Base-by-base conservation (phyloP, 1,140 invertebrate genomes). In the Drosophila malerkotliana region DNA sequence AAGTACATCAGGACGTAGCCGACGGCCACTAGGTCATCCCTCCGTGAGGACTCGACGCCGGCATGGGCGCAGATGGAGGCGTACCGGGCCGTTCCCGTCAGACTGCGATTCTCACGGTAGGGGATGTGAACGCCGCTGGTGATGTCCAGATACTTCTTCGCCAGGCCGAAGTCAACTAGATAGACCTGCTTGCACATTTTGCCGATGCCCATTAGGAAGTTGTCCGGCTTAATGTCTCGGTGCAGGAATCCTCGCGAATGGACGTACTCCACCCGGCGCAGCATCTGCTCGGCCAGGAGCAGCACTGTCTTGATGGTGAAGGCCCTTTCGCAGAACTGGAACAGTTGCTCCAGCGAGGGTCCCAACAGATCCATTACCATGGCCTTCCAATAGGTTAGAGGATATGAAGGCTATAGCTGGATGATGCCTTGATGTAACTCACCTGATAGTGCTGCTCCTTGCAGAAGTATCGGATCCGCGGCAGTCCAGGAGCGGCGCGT, bases 251-350 rank as follows among this genome's bases (percentile, higher is more conserved):
- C 97, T 92, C 98, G 98, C 83, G 95, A 96, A 92, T 99, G 98
- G 72, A 99, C 95, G 92, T 95, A 98, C 92, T 99, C 97, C 85
- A 99, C 96, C 81, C 98, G 94, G 18, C 94, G 94, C 67, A 97
- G 94, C 95, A 97, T 96, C 92, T 98, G 98, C 92, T 99, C 98
- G 79, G 97, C 98, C 77, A 99, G 92, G 96, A 99, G 98, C 10
- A 99, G 94, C 30, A 99, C 98, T 75, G 98, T 99, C 93, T 99
- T 99, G 93, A 99, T 97, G 62, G 97, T 98, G 92, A 99, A 99
- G 79, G 96, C 95, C 66, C 97, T 94, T 10, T 96, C 95, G 92
- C 98, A 99, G 93, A 98, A 98, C 91, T 98, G 98, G 92, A 99
- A 99, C 26, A 99, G 94, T 92, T 98, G 97, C 93, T 99, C 98